Base-by-base conservation (phyloP, 2,113 vertebrate species). In the Paedocypris sp. region DNA sequence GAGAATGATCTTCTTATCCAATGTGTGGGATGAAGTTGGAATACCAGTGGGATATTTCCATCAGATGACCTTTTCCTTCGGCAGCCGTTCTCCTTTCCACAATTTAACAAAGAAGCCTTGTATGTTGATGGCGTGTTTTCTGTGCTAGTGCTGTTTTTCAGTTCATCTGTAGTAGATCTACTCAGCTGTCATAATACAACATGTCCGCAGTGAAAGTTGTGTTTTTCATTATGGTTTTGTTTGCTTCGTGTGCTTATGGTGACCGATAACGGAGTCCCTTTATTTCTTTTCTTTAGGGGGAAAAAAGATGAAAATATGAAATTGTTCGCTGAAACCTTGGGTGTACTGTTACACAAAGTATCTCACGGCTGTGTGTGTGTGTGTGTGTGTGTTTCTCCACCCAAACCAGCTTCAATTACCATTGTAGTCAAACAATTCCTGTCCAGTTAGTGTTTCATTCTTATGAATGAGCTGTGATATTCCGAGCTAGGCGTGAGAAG, bases 41-140 rank as follows among this genome's bases (percentile, higher is more conserved):
- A 80, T 75, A 76, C 70, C 75, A 73, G 48, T 22, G 66, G 33
- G 75, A 77, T 78, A 80, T 77, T 80, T 83, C 69, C 64, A 76
- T 60, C 64, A 56, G 42, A 36, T 78, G 81, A 79, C 80, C 74
- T 81, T 82, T 82, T 62, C 63, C 50, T 73, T 22, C 19, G 28
- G 42, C 53, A 52, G 50, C 51, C 4, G 35, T 77, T 16, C 61
- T 72, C 54, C 60, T 59, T 70, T 58, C 49, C 60, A 75, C 60
- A 23, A 57, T 43, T 15, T 42, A 50, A 39, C 56, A 64, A 74
- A 80, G 74, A 78, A 64, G 64, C 62, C 56, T 64, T 46, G 25
- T 74, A n/a, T n/a, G n/a, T 83, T 77, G 67, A 80, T 28, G 22
- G 61, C 22, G 58, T 53, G 71, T 41, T 75, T 42, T 41, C 33